These are phyloP conservation scores for Heliconius erato DNA, from an alignment of 2,888 invertebrate genomes.

Conservation along the genomic window DNA sequence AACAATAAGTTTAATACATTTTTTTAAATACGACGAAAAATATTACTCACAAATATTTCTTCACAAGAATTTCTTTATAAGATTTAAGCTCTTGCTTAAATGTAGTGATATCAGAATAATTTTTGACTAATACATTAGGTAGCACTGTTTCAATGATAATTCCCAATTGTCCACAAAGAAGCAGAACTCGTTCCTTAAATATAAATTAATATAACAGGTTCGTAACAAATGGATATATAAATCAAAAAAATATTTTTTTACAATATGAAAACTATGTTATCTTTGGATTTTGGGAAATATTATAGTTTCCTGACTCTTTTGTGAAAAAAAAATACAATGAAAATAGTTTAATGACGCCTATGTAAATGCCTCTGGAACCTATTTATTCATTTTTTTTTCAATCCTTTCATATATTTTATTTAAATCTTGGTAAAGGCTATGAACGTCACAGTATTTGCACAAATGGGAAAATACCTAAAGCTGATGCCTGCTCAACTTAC, in stretches of 20 bases:
- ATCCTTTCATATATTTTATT: background rate
- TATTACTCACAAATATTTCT: conserved; percentile 77
- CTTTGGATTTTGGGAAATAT: too few relatives aligned
- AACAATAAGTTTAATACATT: too few relatives aligned
- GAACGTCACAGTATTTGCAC: background rate
- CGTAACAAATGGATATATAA: background rate
- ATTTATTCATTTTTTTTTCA: too few relatives aligned
- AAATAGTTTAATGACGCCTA: too few relatives aligned
- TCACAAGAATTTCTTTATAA: conserved; percentile 72
- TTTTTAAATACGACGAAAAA: too few relatives aligned
- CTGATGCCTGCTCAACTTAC: background rate
- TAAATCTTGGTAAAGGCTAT: background rate
- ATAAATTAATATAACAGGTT: background rate
- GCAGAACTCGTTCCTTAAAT: conserved; percentile 70
- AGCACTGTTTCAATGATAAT: conserved; percentile 76
- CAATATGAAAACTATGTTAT: background rate
- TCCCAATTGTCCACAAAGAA: conserved; percentile 78
- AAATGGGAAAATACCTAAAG: background rate
- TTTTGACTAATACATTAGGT: conserved; percentile 62
- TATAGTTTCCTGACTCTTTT: too few relatives aligned
- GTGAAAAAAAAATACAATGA: too few relatives aligned
- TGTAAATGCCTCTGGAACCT: too few relatives aligned
- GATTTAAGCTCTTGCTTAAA: conserved; percentile 75
- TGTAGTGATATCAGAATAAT: conserved; percentile 74
- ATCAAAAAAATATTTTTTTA: background rate